These are phyloP conservation scores for Cerastoderma edule DNA, from an alignment of 2,888 invertebrate genomes.

Conservation along the genomic window DNA sequence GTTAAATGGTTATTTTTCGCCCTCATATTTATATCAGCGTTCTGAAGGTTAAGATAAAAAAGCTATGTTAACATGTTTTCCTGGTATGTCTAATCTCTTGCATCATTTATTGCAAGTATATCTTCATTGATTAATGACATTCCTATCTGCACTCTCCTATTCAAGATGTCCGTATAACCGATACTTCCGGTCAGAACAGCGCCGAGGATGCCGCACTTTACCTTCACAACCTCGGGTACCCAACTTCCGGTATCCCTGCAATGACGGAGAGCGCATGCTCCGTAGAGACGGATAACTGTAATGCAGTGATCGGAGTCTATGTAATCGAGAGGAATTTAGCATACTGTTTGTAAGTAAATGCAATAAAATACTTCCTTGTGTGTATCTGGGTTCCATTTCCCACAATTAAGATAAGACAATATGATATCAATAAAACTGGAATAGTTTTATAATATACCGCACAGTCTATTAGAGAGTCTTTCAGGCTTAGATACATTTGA, in stretches of 20 bases:
- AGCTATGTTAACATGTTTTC: no score
- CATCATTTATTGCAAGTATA: no score
- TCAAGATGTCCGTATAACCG: background rate
- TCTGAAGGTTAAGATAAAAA: background rate
- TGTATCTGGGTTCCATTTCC: no score
- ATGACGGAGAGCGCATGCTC: background rate
- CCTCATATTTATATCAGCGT: background rate
- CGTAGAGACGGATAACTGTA: conserved; percentile 12
- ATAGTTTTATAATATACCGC: no score
- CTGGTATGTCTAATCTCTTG: no score
- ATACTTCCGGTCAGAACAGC: background rate
- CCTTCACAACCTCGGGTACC: background rate
- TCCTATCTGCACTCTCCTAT: no score
- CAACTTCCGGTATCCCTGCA: background rate
- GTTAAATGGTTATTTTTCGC: background rate
- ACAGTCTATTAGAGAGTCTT: no score
- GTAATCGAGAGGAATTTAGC: conserved; percentile 6
- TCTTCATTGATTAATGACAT: background rate
- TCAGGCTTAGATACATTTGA: no score
- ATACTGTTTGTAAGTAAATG: background rate
- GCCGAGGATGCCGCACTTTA: background rate
- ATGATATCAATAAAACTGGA: no score
- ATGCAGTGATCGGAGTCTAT: background rate
- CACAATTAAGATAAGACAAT: background rate
- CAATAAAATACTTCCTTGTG: no score